Evolutionary conservation across 2,888 invertebrate genomes (phyloP).

Genomic region (Opisthograptis luteolata): DNA sequence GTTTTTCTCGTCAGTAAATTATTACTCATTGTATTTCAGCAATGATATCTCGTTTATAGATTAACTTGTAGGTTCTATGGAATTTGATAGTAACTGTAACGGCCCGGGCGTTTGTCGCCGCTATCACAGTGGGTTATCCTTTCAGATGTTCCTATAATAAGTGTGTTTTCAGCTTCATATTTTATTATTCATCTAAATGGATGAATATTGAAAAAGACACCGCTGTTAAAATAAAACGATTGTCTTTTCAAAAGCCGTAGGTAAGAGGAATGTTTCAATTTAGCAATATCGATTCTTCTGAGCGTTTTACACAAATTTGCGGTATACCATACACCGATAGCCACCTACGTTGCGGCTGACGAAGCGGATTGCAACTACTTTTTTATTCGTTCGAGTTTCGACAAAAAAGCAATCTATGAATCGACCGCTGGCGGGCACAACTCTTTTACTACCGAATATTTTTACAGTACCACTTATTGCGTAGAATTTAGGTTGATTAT

Average conservation of each 20-base stretch:
- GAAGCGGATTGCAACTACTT: slow-evolving; percentile 52
- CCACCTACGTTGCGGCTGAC: slow-evolving; percentile 61
- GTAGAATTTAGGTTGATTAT: slow-evolving; percentile 49
- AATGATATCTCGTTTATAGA: too few relatives aligned
- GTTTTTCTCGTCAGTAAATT: too few relatives aligned
- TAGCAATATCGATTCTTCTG: slow-evolving; percentile 53
- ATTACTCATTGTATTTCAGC: too few relatives aligned
- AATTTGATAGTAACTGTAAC: too few relatives aligned
- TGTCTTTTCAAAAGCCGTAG: background rate
- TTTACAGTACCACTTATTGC: slow-evolving; percentile 43
- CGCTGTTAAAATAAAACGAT: background rate
- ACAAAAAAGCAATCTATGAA: slow-evolving; percentile 81
- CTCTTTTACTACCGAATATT: slow-evolving; percentile 43
- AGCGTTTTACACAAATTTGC: slow-evolving; percentile 55
- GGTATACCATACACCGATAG: slow-evolving; percentile 63
- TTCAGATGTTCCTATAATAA: too few relatives aligned
- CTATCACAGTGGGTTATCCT: too few relatives aligned
- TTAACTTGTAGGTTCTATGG: too few relatives aligned
- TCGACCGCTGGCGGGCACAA: slow-evolving; percentile 60
- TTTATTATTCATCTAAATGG: too few relatives aligned
- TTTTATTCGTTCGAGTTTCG: slow-evolving; percentile 68
- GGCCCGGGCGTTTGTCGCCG: too few relatives aligned
- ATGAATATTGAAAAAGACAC: too few relatives aligned
- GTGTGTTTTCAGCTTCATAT: slow-evolving; percentile 1
- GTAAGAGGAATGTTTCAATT: slow-evolving; percentile 30